Evolutionary conservation across 2,888 invertebrate species (phyloP).

Genomic region (Pristionchus fissidentatus): DNA sequence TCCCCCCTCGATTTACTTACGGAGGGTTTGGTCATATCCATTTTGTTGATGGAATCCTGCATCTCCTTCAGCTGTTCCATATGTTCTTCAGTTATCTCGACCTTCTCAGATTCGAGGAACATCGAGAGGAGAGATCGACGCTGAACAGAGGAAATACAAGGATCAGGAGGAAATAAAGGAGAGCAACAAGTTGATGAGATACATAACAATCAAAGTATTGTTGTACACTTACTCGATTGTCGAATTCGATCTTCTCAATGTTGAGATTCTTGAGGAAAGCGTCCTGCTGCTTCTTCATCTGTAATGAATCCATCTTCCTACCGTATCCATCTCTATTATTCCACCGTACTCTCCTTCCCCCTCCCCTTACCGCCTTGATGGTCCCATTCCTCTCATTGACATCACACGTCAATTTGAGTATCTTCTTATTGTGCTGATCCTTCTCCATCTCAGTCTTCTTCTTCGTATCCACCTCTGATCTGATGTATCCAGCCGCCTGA

Average conservation of each 20-base stretch:
- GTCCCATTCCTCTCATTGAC: not conserved
- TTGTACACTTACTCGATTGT: not conserved
- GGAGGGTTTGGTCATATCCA: not conserved
- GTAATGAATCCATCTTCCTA: not conserved
- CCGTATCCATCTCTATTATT: not conserved
- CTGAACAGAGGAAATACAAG: too few species aligned
- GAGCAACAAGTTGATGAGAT: too few species aligned
- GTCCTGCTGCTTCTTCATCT: slow-evolving; percentile 14
- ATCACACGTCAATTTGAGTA: slow-evolving; percentile 10
- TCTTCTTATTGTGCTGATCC: not conserved
- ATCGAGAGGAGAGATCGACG: slow-evolving; percentile 2
- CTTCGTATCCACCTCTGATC: not conserved
- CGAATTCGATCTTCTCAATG: not conserved
- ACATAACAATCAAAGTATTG: not conserved
- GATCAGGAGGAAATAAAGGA: too few species aligned
- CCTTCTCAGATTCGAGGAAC: slow-evolving; percentile 11
- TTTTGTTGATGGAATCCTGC: not conserved
- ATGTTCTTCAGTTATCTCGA: not conserved
- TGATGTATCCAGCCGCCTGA: not conserved
- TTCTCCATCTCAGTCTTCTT: not conserved
- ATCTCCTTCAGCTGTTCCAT: slow-evolving; percentile 12
- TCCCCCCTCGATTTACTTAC: not conserved
- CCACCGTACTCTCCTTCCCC: not conserved
- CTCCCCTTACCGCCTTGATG: not conserved
- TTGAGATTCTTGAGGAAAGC: not conserved